phyloP scores from a whole-genome alignment of 2,888 invertebrate species.

The Nomada lathburiana region DNA sequence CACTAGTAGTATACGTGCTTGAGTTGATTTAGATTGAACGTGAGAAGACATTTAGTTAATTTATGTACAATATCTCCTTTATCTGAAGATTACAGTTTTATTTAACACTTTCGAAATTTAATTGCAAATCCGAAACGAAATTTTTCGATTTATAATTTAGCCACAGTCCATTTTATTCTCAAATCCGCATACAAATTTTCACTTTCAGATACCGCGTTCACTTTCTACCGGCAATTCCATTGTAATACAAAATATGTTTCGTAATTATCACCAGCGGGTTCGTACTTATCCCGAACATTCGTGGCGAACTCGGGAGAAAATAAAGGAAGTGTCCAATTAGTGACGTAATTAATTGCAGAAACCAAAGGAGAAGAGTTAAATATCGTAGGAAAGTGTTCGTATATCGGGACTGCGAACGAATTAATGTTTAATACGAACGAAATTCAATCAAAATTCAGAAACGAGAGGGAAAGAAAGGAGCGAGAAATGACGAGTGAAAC shows the following conservation, averaged over 20 bases:
- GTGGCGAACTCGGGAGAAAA: constrained; percentile 1
- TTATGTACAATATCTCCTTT: too few relatives aligned
- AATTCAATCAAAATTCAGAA: too few relatives aligned
- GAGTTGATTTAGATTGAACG: too few relatives aligned
- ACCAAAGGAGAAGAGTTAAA: not conserved
- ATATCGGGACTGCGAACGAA: constrained; percentile 3
- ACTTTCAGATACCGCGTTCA: constrained; percentile 8
- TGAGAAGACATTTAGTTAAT: too few relatives aligned
- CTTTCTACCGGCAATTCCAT: constrained; percentile 11
- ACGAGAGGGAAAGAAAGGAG: not conserved
- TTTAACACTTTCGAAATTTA: too few relatives aligned
- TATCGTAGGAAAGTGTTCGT: not conserved
- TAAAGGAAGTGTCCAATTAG: constrained; percentile 22
- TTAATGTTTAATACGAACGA: constrained; percentile 3
- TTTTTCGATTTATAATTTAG: too few relatives aligned
- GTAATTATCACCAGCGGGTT: not conserved
- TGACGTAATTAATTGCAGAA: not conserved
- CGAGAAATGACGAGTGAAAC: not conserved
- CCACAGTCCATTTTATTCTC: too few relatives aligned
- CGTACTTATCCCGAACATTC: not conserved
- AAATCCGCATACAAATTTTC: not conserved
- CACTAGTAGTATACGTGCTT: too few relatives aligned
- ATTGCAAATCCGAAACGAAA: too few relatives aligned
- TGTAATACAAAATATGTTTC: not conserved
- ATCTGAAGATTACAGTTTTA: too few relatives aligned